Conservation (phyloP, 2,797 vertebrate genomes). For the Argentina silus region DNA sequence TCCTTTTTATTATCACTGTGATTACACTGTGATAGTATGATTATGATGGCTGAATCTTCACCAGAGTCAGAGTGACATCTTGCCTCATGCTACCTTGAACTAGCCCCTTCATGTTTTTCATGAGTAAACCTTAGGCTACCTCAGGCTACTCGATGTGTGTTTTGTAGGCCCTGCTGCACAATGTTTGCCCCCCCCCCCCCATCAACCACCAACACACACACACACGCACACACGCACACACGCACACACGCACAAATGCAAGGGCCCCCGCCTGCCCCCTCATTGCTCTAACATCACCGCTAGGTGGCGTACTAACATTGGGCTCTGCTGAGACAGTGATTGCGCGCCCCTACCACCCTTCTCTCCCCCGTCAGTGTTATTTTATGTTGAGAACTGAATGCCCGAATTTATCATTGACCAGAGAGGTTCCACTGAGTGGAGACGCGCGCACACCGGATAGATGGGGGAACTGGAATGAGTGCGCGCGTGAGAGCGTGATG, state of each 20-base stretch:
- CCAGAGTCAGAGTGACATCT: too few relatives aligned
- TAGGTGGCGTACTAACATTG: slow-evolving; percentile 57
- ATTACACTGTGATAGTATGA: too few relatives aligned
- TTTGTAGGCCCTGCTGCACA: background rate
- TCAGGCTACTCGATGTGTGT: too few relatives aligned
- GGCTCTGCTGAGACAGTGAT: slow-evolving; percentile 10
- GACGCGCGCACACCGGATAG: slow-evolving; percentile 14
- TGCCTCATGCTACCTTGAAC: too few relatives aligned
- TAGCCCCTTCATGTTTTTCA: too few relatives aligned
- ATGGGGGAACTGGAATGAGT: slow-evolving; percentile 13
- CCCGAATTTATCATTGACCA: background rate
- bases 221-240: slow-evolving; percentile 4
- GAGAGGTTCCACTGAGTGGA: slow-evolving; percentile 20
- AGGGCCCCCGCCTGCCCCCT: background rate
- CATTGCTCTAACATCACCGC: slow-evolving; percentile 22
- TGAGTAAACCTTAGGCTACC: too few relatives aligned
- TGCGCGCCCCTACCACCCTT: background rate
- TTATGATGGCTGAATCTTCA: too few relatives aligned
- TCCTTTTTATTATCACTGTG: background rate
- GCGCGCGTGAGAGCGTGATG: background rate
- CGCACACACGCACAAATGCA: background rate
- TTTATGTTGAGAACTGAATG: background rate
- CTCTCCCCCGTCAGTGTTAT: background rate
- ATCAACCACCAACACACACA: slow-evolving; percentile 2
- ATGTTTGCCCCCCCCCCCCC: too few relatives aligned